phyloP scores from a whole-genome alignment of 2,888 invertebrate genomes.

The Acleris emargana region DNA sequence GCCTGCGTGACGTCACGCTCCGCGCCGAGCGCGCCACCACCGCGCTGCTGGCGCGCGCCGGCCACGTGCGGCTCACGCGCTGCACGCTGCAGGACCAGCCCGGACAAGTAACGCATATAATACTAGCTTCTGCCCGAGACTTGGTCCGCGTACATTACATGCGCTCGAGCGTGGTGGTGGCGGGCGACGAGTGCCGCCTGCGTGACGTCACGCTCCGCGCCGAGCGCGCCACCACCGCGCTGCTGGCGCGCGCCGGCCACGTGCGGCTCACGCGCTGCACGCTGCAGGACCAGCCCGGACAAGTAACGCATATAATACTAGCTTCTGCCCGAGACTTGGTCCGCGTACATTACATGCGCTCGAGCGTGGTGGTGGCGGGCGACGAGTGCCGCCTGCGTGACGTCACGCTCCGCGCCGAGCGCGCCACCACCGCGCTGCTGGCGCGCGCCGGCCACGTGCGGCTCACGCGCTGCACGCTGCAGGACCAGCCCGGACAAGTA shows the following conservation, averaged over 20 bases:
- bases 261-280: constrained; percentile 42
- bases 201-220: constrained; percentile 61
- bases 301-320: too few relatives aligned
- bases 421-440: constrained; percentile 63
- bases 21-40: constrained; percentile 65
- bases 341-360: too few relatives aligned
- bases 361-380: constrained; percentile 66
- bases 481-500: too few relatives aligned
- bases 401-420: constrained; percentile 59
- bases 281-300: too few relatives aligned
- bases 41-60: constrained; percentile 56
- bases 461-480: neutral
- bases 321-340: too few relatives aligned
- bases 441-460: constrained; percentile 58
- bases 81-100: too few relatives aligned
- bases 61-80: constrained; percentile 47
- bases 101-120: too few relatives aligned
- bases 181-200: constrained; percentile 60
- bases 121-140: too few relatives aligned
- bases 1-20: constrained; percentile 57
- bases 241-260: constrained; percentile 58
- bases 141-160: too few relatives aligned
- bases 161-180: constrained; percentile 69
- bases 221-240: constrained; percentile 59
- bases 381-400: constrained; percentile 59